Evolutionary conservation across 2,113 vertebrate species (phyloP), one percentile per base, ranked within the genome.

Genomic region (Corapipo altera): DNA sequence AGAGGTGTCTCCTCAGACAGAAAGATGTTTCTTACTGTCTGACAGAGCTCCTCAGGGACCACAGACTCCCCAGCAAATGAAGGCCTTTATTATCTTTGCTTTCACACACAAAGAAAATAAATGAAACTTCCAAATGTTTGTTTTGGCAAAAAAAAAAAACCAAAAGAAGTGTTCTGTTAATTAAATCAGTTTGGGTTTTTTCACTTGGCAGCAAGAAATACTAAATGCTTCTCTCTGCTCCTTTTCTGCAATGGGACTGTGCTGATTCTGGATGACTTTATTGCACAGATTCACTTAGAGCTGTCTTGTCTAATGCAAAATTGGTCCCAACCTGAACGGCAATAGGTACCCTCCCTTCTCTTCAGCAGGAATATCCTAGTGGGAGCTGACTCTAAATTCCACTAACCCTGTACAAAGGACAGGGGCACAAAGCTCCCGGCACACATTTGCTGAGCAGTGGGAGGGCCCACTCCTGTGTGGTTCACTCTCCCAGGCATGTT

Each of bases 371-470:
- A 13, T 3, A 35, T 9, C 48, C 44, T 12, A 6, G 6, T 0
- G 17, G 30, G 28, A 48, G 21, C 43, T 2, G 3, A 26, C 32
- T 83, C 32, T 17, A 17, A 55, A 13, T 15, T 21, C 18, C 27
- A 6, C 1, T 24, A 30, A 23, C 12, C 18, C 49, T 12, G 33
- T 5, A 23, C 33, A 49, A 9, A 28, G 39, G n/a, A 44, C 1
- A 9, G 8, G 14, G 41, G 65, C 41, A 19, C 6, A 23, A 11
- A 66, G 3, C 49, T 66, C 16, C 46, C 10, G 21, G 30, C 44
- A 9, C 30, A 2, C 1, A 1, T 28, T 2, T 62, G 37, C 51
- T 13, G 54, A 43, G 1, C 28, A 4, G 1, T 0, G 27, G 21
- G 6, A 58, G 30, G 13, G 11, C 43, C 8, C 6, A 0, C 7